These are phyloP conservation scores for Acanthoscelides obtectus DNA, from an alignment of 2,888 invertebrate genomes.

Conservation along the genomic window DNA sequence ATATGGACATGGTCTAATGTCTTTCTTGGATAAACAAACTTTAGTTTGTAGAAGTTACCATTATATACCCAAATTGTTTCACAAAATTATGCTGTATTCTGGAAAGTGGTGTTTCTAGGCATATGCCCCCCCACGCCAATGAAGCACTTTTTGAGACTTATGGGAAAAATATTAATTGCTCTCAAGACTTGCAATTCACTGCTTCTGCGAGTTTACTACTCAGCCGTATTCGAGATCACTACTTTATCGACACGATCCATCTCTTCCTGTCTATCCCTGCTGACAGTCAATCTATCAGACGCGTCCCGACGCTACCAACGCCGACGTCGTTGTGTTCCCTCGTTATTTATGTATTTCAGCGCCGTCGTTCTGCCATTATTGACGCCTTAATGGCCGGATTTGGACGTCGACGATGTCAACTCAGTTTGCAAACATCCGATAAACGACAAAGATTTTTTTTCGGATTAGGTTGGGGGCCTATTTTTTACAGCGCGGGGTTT, in stretches of 20 bases:
- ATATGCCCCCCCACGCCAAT: no score
- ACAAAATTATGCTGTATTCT: no score
- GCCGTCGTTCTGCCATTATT: constrained; percentile 47
- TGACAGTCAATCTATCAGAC: constrained; percentile 1
- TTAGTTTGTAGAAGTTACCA: no score
- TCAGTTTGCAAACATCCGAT: constrained; percentile 49
- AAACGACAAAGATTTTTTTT: constrained; percentile 41
- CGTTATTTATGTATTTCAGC: constrained; percentile 49
- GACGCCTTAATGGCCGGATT: constrained; percentile 49
- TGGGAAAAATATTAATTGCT: no score
- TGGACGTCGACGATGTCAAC: constrained; percentile 44
- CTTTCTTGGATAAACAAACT: no score
- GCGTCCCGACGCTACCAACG: not conserved
- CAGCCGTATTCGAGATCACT: not conserved
- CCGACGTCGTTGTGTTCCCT: constrained; percentile 22
- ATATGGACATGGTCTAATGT: no score
- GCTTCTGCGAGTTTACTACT: no score
- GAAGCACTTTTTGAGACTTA: no score
- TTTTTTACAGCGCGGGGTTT: not conserved
- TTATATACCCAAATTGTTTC: no score
- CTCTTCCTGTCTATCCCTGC: not conserved
- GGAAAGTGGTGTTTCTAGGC: no score
- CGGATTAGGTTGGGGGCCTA: not conserved
- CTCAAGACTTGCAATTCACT: no score
- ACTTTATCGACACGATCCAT: not conserved